A percentile compares a stretch with the other conserved stretches of the same genome.
Conservation (phyloP, 2,797 vertebrate species). For the Carcharodon carcharias region DNA sequence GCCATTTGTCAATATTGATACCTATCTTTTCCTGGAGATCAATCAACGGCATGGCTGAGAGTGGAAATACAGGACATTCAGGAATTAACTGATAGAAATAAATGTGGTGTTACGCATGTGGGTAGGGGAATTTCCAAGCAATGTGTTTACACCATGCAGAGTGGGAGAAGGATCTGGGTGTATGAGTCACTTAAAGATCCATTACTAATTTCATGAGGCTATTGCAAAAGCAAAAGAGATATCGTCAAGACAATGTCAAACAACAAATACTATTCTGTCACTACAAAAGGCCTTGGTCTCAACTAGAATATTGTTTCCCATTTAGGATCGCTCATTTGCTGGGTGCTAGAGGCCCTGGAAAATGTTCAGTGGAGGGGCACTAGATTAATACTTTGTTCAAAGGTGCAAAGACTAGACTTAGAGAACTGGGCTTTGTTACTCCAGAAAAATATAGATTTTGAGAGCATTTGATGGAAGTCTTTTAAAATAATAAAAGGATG, state of each 20-base stretch:
- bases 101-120: background rate
- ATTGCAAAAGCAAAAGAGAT: background rate
- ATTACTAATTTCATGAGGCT: background rate
- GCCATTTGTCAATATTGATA: constrained; percentile 66
- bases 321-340: background rate
- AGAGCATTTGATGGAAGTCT: background rate
- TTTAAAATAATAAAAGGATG: background rate
- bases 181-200: background rate
- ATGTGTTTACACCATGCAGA: background rate
- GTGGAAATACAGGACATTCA: background rate
- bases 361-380: background rate
- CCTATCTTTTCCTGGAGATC: constrained; percentile 70
- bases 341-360: background rate
- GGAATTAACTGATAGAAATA: background rate
- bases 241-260: background rate
- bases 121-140: background rate
- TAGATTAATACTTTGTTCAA: background rate
- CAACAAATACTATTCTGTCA: background rate
- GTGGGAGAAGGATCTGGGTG: background rate
- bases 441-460: background rate
- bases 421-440: background rate
- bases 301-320: background rate
- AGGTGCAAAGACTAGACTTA: background rate
- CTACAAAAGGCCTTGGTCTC: background rate
- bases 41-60: constrained; percentile 75